A percentile compares a stretch with the other conserved stretches of the same genome.
phyloP scores from a whole-genome alignment of 2,797 vertebrate species.

The Onychomys torridus region DNA sequence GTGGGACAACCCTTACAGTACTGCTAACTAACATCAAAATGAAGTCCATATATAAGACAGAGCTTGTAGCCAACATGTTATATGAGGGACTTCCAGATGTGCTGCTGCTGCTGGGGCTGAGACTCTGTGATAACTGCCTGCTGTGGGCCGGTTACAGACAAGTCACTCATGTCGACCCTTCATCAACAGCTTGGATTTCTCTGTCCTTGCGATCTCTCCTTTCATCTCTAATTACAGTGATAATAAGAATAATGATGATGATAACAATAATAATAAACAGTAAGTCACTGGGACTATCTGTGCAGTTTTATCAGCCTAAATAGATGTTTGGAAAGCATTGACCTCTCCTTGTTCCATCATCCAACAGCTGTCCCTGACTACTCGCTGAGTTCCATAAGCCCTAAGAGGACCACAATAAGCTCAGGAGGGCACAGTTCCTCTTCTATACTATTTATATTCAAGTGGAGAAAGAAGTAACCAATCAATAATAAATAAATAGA shows the following conservation, averaged over 20 bases:
- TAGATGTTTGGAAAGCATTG: not conserved
- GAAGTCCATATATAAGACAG: slow-evolving; percentile 20
- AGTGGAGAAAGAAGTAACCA: not conserved
- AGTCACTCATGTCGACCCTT: not conserved
- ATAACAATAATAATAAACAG: not conserved
- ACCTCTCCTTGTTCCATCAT: not conserved
- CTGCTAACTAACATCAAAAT: slow-evolving; percentile 44
- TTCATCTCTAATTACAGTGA: slow-evolving; percentile 48
- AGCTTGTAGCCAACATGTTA: slow-evolving; percentile 29
- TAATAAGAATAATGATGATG: not conserved
- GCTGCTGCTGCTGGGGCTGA: not conserved
- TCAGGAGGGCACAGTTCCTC: not conserved
- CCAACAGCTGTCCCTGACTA: not conserved
- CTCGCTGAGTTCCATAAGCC: not conserved
- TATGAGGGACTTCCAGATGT: slow-evolving; percentile 33
- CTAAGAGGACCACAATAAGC: not conserved
- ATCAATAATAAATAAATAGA: not conserved
- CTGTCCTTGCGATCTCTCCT: slow-evolving; percentile 29
- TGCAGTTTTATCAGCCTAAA: slow-evolving; percentile 16
- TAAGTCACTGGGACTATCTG: not conserved
- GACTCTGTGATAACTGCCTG: slow-evolving; percentile 11
- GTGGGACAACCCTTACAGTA: not conserved
- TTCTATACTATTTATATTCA: not conserved
- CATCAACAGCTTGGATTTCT: slow-evolving; percentile 57
- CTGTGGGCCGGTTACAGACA: not conserved